Base-by-base conservation (phyloP, 2,888 invertebrate species). In the Acronicta leporina region DNA sequence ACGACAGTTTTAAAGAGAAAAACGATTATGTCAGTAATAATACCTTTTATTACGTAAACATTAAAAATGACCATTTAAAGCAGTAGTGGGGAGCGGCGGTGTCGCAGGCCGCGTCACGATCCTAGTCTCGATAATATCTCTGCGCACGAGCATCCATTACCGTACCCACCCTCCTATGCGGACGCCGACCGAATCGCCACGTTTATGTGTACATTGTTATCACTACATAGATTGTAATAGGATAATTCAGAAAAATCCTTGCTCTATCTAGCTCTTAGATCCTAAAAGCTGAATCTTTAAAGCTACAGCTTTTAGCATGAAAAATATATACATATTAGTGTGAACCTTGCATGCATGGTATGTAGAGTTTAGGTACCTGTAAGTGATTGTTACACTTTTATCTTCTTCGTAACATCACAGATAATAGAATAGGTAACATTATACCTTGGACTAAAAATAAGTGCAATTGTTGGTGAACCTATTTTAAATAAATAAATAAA, bases 31-130 rank as follows among this genome's bases (percentile, higher is more conserved):
- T n/a, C n/a, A n/a, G n/a, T n/a, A n/a, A n/a, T n/a, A n/a, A 63
- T 63, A 45, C 14, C 3, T 20, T 11, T 25, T 71, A 62, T 83
- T 82, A 79, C 75, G 79, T 84, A 79, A 84, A 45, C 68, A 73
- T 68, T 68, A 63, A 72, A 66, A 75, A 67, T 76, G 63, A 69
- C 63, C 63, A 75, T 74, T 73, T 64, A 63, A 69, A 64, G 64
- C 57, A 48, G 60, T 61, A 60, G 68, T 70, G 63, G 71, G 70
- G 69, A 73, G 68, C 59, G 52, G 57, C 68, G 63, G 68, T 78
- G 79, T 80, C 70, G 66, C 66, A 70, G 78, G 83, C 72, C 56
- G 61, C 78, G 85, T 84, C 87, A 87, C 87, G 88, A 86, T 80
- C 80, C 77, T 77, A 75, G 79, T 61, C 59, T 69, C 71, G 88